These are phyloP conservation scores for Pammene aurita DNA, from an alignment of 2,888 invertebrate genomes.

Conservation along the genomic window DNA sequence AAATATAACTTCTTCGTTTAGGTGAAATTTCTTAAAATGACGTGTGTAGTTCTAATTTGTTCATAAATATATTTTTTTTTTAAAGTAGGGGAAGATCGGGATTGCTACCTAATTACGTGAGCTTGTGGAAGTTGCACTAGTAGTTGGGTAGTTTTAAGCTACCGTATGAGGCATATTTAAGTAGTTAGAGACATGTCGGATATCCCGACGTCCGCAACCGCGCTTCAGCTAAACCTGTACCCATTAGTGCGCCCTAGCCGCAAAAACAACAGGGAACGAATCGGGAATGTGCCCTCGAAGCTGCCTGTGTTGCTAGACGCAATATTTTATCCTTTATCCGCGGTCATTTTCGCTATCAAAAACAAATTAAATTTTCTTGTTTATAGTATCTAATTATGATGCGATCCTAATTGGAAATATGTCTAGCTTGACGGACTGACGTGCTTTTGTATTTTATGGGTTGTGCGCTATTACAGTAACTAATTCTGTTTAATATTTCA, in stretches of 20 bases:
- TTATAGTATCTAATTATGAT: constrained; percentile 33
- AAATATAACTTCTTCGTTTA: no score
- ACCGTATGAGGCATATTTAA: not conserved
- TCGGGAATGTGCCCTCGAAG: constrained; percentile 79
- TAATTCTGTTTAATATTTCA: not conserved
- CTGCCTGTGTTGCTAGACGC: constrained; percentile 63
- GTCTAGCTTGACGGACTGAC: constrained; percentile 6
- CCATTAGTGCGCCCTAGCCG: constrained; percentile 77
- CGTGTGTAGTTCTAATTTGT: no score
- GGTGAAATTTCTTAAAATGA: no score
- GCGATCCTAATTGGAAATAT: constrained; percentile 32
- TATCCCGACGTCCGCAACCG: constrained; percentile 51
- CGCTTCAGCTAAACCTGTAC: constrained; percentile 74
- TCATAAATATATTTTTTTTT: no score
- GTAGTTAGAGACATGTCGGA: constrained; percentile 47
- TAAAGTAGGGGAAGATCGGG: no score
- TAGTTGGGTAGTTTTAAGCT: not conserved
- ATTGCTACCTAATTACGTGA: no score
- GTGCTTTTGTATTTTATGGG: not conserved
- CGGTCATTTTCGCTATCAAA: constrained; percentile 37
- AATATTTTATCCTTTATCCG: constrained; percentile 48
- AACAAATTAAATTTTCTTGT: constrained; percentile 38
- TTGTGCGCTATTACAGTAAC: not conserved
- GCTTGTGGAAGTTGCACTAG: no score
- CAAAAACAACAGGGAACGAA: constrained; percentile 83